A percentile compares a stretch with the other conserved stretches of the same genome.
Evolutionary conservation across 2,888 invertebrate species (phyloP).

Genomic region (Lithophane leautieri): DNA sequence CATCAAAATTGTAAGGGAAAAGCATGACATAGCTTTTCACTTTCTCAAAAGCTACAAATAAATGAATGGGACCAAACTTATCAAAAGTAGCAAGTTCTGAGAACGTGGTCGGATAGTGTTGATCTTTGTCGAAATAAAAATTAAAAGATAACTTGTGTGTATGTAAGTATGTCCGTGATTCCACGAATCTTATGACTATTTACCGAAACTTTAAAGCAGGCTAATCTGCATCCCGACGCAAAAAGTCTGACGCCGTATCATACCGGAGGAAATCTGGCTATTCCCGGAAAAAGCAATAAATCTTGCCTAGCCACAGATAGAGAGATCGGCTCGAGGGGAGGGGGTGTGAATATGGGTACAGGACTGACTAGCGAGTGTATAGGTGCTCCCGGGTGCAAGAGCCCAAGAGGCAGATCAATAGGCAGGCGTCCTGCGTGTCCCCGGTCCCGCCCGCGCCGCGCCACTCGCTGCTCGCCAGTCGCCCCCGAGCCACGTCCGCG

Average conservation of each 20-base stretch:
- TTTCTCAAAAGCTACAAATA: background rate
- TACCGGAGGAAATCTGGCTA: slow-evolving; percentile 80
- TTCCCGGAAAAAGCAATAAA: slow-evolving; percentile 86
- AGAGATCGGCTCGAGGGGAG: slow-evolving; percentile 69
- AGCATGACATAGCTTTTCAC: background rate
- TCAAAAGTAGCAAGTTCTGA: background rate
- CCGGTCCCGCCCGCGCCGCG: slow-evolving; percentile 66
- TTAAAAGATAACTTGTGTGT: background rate
- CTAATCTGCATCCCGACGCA: slow-evolving; percentile 64
- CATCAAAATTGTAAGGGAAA: background rate
- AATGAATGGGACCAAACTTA: slow-evolving; percentile 5
- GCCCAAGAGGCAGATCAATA: slow-evolving; percentile 85
- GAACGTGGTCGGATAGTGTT: background rate
- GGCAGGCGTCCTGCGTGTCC: slow-evolving; percentile 77
- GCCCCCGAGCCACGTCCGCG: slow-evolving; percentile 46
- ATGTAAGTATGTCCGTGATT: background rate
- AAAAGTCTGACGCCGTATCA: slow-evolving; percentile 66
- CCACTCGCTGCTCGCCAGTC: slow-evolving; percentile 66
- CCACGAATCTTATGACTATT: background rate
- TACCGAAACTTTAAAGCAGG: slow-evolving; percentile 7
- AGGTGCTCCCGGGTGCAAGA: slow-evolving; percentile 78
- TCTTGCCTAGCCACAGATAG: slow-evolving; percentile 82
- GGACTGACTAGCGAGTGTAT: slow-evolving; percentile 72
- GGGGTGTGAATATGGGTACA: slow-evolving; percentile 75
- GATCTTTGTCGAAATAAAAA: background rate